Evolutionary conservation across 2,888 invertebrate species (phyloP).

Genomic region (Orthosia gracilis): DNA sequence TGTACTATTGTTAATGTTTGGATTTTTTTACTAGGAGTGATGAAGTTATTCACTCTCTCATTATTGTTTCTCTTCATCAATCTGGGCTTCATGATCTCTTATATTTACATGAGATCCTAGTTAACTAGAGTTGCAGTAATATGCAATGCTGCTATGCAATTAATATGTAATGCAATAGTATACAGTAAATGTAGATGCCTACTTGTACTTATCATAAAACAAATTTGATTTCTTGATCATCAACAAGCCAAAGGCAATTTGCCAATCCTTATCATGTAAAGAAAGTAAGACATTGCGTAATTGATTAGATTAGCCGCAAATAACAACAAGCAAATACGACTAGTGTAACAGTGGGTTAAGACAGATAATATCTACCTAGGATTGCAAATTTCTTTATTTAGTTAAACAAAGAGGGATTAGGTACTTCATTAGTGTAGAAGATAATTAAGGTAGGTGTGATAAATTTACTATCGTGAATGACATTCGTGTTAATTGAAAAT

Average conservation of each 20-base stretch:
- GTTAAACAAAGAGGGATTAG: background rate
- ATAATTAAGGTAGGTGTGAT: slow-evolving; percentile 1
- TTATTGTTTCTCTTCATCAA: too few species aligned
- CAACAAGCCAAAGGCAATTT: background rate
- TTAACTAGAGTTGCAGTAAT: too few species aligned
- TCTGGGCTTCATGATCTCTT: too few species aligned
- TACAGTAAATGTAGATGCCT: too few species aligned
- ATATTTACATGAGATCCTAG: too few species aligned
- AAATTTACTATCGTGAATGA: background rate
- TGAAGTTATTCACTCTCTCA: too few species aligned
- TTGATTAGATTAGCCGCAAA: slow-evolving; percentile 25
- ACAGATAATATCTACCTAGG: slow-evolving; percentile 10
- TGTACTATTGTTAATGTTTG: too few species aligned
- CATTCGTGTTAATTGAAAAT: slow-evolving; percentile 4
- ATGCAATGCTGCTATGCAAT: too few species aligned
- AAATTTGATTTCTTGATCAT: background rate
- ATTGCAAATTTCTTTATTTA: slow-evolving; percentile 4
- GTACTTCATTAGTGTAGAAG: background rate
- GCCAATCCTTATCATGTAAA: background rate
- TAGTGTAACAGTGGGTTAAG: background rate
- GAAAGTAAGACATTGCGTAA: slow-evolving; percentile 9
- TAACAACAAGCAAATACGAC: slow-evolving; percentile 7
- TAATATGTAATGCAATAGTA: too few species aligned
- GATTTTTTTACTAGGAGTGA: too few species aligned
- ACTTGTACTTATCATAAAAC: too few species aligned